Percentiles rank a stretch among this genome's conserved stretches.
phyloP scores from a whole-genome alignment of 2,797 vertebrate genomes.

The Menidia menidia region DNA sequence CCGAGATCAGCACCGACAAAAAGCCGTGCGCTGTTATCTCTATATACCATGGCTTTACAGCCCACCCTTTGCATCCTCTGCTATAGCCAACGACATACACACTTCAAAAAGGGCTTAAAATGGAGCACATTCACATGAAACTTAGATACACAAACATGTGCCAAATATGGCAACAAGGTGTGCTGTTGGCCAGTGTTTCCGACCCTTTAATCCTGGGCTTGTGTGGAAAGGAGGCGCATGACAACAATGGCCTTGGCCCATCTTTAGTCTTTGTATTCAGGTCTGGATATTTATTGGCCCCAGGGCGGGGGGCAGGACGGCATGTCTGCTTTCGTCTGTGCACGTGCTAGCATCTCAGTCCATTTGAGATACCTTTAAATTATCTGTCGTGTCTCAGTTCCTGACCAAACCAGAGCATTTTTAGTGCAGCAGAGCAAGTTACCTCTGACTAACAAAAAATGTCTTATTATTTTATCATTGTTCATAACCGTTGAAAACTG shows the following conservation, averaged over 20 bases:
- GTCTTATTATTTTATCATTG: neutral
- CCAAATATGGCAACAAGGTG: constrained; percentile 33
- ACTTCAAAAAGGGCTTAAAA: constrained; percentile 36
- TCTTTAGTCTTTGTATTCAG: constrained; percentile 19
- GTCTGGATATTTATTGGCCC: constrained; percentile 12
- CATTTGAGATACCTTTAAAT: constrained; percentile 8
- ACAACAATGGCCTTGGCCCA: constrained; percentile 7
- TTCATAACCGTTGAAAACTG: neutral
- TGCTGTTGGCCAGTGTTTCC: constrained; percentile 38
- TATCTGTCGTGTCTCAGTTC: neutral
- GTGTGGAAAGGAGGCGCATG: constrained; percentile 13
- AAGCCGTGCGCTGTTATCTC: constrained; percentile 42
- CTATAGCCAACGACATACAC: constrained; percentile 58
- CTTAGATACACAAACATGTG: constrained; percentile 49
- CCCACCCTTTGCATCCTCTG: constrained; percentile 31
- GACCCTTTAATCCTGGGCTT: constrained; percentile 30
- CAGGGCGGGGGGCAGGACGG: neutral
- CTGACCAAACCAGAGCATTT: fast-evolving
- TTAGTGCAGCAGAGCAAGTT: neutral
- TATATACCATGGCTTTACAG: constrained; percentile 45
- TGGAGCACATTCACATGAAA: constrained; percentile 20
- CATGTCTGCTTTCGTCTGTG: constrained; percentile 16
- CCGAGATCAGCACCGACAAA: constrained; percentile 29
- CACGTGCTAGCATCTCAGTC: neutral
- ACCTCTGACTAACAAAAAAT: neutral